Conservation (phyloP, 1,140 invertebrate genomes). For the Habropoda laboriosa region DNA sequence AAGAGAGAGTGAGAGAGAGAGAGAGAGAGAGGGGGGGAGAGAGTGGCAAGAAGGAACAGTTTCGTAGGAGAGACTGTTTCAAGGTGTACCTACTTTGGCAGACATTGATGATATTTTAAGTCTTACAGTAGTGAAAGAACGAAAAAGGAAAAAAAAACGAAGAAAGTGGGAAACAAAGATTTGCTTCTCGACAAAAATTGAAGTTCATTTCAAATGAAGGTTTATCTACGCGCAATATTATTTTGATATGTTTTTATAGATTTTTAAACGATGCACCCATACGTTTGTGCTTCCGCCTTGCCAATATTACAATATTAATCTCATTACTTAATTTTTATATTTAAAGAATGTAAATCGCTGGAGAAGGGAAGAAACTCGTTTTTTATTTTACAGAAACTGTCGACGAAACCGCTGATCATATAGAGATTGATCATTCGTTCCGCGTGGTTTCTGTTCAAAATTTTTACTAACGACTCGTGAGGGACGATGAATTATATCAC, state of each 20-base stretch:
- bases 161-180: constrained; percentile 5
- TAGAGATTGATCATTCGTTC: constrained; percentile 18
- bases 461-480: constrained; percentile 25
- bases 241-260: constrained; percentile 55
- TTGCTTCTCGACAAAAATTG: constrained; percentile 16
- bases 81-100: constrained; percentile 78
- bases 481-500: not conserved
- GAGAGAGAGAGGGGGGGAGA: constrained; percentile 50
- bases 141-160: not conserved
- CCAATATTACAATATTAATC: constrained; percentile 50
- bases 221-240: constrained; percentile 41
- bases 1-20: not conserved
- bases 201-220: constrained; percentile 33
- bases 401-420: constrained; percentile 3
- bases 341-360: constrained; percentile 15
- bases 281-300: constrained; percentile 74
- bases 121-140: constrained; percentile 38
- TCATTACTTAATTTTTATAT: constrained; percentile 55
- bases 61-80: constrained; percentile 60
- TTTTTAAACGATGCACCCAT: constrained; percentile 61
- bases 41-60: constrained; percentile 65
- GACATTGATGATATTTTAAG: constrained; percentile 75
- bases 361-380: not conserved
- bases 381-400: constrained; percentile 41
- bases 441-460: constrained; percentile 42